Conservation (phyloP, 2,113 vertebrate genomes). For the Pollachius pollachius region DNA sequence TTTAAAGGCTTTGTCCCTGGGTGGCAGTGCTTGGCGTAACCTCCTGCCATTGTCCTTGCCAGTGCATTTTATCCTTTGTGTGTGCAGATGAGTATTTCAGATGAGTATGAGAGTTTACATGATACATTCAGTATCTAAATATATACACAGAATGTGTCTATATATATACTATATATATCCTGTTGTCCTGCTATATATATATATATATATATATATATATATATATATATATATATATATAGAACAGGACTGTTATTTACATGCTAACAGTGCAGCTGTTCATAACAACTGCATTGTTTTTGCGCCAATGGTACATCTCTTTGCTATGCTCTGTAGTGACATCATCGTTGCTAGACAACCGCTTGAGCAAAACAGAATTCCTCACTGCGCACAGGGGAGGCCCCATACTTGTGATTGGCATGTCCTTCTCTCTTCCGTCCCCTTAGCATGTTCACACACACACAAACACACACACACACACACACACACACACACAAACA, state of each 20-base stretch:
- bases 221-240: no score
- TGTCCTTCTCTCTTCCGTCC: constrained; percentile 15
- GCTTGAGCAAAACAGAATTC: constrained; percentile 74
- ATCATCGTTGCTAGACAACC: constrained; percentile 74
- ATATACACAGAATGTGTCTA: no score
- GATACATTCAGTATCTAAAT: no score
- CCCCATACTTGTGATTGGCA: constrained; percentile 49
- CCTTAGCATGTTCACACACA: neutral
- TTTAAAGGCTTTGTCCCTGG: neutral
- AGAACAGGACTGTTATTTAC: no score
- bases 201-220: no score
- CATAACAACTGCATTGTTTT: neutral
- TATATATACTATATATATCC: no score
- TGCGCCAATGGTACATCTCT: constrained; percentile 28
- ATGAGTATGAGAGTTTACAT: no score
- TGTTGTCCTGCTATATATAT: no score
- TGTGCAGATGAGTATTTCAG: no score
- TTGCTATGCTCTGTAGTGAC: constrained; percentile 55
- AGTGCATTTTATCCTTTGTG: no score
- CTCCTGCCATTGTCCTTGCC: neutral
- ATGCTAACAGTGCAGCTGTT: constrained; percentile 19
- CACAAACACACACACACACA: constrained; percentile 9
- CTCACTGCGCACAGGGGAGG: constrained; percentile 63
- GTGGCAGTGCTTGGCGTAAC: no score
- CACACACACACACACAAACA: constrained; percentile 15